Base-by-base conservation (phyloP, 2,113 vertebrate genomes). In the Anser brachyrhynchus region DNA sequence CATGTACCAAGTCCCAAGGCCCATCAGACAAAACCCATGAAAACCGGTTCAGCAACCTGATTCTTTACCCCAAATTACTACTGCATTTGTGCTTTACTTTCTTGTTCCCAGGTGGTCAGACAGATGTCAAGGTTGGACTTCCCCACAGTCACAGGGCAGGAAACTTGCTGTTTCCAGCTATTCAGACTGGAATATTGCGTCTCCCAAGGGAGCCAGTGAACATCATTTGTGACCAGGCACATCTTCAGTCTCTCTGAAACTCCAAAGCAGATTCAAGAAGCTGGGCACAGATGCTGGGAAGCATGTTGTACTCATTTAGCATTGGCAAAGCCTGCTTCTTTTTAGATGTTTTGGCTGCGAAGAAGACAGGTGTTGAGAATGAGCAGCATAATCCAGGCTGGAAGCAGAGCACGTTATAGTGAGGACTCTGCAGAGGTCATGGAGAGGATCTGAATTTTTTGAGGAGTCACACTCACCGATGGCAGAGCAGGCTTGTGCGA, bases 331-430 rank as follows among this genome's bases (percentile, higher is more conserved):
- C 12, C 52, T 0, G 0, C 44, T 91, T 31, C 29, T 19, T 75
- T 71, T 72, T 1, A 23, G 66, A 33, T 2, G 0, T 55, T 72
- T 67, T 83, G 5, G 2, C 13, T 11, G 7, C 3, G 8, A 7
- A 65, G 57, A 44, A 81, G 44, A 2, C 13, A n/a, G 77, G 15
- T 28, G 43, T 54, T 4, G 4, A 73, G 44, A 49, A 33, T 29
- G 31, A 81, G 73, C 80, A 49, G 6, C 0, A 7, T 9, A 29
- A 31, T 51, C 67, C 62, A 18, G 61, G 43, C 49, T 70, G 65
- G 55, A 20, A 72, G 31, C 33, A 17, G 16, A 26, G 19, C 3
- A 33, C 8, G 1, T 0, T 31, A 54, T 54, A 58, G 3, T 3
- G 54, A 58, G 61, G 26, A 23, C 37, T 57, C 74, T 73, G 64